Percentiles rank a stretch among this genome's conserved stretches.
These are phyloP conservation scores for Biston betularia DNA, from an alignment of 2,888 invertebrate genomes.

Conservation along the genomic window DNA sequence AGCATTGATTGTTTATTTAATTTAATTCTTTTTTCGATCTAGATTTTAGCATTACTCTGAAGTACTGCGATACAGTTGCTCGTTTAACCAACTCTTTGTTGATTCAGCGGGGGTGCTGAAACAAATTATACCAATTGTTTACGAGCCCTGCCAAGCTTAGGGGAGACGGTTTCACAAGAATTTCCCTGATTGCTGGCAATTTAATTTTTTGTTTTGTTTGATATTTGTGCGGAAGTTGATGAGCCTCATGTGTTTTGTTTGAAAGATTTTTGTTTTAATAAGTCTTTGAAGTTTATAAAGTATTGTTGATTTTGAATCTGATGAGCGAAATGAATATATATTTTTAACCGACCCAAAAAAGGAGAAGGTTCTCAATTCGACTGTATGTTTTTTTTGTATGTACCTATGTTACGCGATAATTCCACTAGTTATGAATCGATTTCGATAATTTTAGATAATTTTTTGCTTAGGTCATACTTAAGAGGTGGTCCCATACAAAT, in stretches of 20 bases:
- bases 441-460: too few species aligned
- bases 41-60: too few species aligned
- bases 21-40: too few species aligned
- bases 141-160: slow-evolving; percentile 45
- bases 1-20: too few species aligned
- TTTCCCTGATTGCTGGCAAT: slow-evolving; percentile 36
- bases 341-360: too few species aligned
- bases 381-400: too few species aligned
- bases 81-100: slow-evolving; percentile 57
- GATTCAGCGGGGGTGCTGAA: slow-evolving; percentile 47
- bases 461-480: too few species aligned
- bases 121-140: slow-evolving; percentile 60
- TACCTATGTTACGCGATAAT: too few species aligned
- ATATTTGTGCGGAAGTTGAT: slow-evolving; percentile 29
- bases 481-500: too few species aligned
- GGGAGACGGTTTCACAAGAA: slow-evolving; percentile 46
- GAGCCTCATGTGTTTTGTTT: slow-evolving; percentile 20
- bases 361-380: too few species aligned
- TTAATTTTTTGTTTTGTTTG: slow-evolving; percentile 37
- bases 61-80: slow-evolving; percentile 33
- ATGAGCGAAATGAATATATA: background rate
- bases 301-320: background rate
- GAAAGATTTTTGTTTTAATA: slow-evolving; percentile 4
- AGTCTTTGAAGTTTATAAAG: background rate
- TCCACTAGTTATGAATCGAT: too few species aligned